These are phyloP conservation scores for Eulithis prunata DNA, from an alignment of 2,888 invertebrate genomes.

Conservation along the genomic window DNA sequence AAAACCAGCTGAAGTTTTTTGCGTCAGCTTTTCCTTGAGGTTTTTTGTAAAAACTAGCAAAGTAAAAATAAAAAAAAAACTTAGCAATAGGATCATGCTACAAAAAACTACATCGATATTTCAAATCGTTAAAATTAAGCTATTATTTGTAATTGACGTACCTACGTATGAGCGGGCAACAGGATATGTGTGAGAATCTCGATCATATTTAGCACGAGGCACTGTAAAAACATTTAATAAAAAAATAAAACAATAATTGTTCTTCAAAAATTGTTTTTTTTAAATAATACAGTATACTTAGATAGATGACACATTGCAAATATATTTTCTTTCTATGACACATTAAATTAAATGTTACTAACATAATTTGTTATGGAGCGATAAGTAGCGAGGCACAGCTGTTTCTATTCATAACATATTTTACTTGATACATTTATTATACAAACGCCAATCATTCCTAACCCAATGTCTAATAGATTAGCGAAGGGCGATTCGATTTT, in stretches of 20 bases:
- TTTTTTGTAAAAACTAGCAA: neutral
- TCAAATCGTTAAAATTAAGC: no score
- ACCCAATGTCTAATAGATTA: neutral
- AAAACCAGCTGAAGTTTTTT: conserved; percentile 35
- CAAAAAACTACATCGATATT: no score
- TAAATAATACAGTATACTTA: no score
- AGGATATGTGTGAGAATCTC: no score
- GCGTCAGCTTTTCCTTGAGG: conserved; percentile 7
- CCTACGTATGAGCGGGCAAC: no score
- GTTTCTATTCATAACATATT: conserved; percentile 28
- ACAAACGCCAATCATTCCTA: conserved; percentile 18
- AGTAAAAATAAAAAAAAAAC: no score
- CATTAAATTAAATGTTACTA: conserved; percentile 5
- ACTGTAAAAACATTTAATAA: no score
- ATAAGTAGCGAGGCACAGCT: conserved; percentile 26
- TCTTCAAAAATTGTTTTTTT: no score
- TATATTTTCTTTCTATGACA: conserved; percentile 9
- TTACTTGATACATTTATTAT: conserved; percentile 22
- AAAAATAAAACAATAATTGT: neutral
- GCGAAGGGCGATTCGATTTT: neutral
- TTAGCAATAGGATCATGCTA: no score
- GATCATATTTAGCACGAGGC: no score
- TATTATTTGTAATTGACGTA: no score
- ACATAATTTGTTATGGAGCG: conserved; percentile 21
- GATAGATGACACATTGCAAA: no score